Base-by-base conservation (phyloP, 2,888 invertebrate species). In the Cheiracanthium punctorium region DNA sequence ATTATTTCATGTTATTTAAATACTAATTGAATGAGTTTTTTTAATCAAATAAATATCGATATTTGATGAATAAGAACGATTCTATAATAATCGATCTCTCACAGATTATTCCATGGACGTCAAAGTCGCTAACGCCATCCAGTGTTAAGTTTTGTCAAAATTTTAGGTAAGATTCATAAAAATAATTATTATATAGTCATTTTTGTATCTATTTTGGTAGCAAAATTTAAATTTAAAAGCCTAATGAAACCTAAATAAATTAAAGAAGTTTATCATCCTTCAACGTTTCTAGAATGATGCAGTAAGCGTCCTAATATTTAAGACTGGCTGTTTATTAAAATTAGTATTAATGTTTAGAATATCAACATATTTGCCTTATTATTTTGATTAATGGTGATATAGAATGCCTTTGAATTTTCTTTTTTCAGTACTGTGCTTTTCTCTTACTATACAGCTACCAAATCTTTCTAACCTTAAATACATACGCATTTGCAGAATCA, bases 91-190 rank as follows among this genome's bases (percentile, higher is more conserved):
- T 33, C 67, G 82, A 77, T 82, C 67, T 65, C 72, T 72, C 37
- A 24, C 30, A 75, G 70, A 67, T 84, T 74, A 24, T 48, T 85
- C 33, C 75, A 81, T 80, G 86, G 81, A 52, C 80, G 77, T 69
- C 43, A 37, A 72, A 81, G 52, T 81, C 86, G 86, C 86, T 86
- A 87, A 87, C 86, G 86, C 86, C 86, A 87, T 87, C 86, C 86
- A 87, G 86, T 87, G 86, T 87, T 87, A 65, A 87, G 76, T 67
- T 87, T 87, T 87, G 86, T 79, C 86, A 87, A 80, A 76, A 87
- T 72, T 87, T 87, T 81, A 72, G 86, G 86, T 87, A 87, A 87
- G 86, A 76, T 67, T 67, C 33, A 20, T 70, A 48, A 72, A 72
- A 87, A 67, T 87, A 80, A 70, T 80, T 48, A 64, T 72, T 80